Conservation (phyloP, 2,113 vertebrate genomes). For the Meleagris gallopavo region DNA sequence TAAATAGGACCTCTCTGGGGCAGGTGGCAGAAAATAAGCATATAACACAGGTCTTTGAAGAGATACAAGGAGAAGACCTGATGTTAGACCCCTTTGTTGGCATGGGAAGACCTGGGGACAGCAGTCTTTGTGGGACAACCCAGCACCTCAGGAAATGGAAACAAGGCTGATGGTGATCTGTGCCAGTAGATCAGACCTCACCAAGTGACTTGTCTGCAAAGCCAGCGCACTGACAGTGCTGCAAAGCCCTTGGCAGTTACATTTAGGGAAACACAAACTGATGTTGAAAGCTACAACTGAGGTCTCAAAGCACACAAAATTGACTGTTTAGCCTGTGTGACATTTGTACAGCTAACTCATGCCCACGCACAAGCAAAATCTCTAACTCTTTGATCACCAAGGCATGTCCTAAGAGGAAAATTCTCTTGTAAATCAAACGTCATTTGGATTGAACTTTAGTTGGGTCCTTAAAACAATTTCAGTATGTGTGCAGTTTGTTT, state of each 20-base stretch:
- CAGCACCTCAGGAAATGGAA: not conserved
- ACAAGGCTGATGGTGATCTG: not conserved
- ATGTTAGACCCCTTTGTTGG: not conserved
- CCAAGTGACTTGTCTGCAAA: not conserved
- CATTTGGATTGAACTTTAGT: not conserved
- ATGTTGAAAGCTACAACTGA: not conserved
- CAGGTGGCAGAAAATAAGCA: fast-evolving
- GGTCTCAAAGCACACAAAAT: not conserved
- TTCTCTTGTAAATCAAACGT: not conserved
- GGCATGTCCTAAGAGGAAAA: not conserved
- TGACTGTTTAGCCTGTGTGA: not conserved
- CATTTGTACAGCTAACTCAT: not conserved
- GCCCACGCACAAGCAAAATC: not conserved
- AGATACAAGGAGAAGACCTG: not conserved
- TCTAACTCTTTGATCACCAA: not conserved
- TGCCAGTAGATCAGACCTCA: not conserved
- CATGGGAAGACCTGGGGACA: not conserved
- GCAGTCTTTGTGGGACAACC: not conserved
- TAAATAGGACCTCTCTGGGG: not conserved
- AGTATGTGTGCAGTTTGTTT: not conserved
- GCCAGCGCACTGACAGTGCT: fast-evolving
- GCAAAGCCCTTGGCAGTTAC: not conserved
- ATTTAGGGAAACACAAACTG: not conserved
- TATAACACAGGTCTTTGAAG: not conserved
- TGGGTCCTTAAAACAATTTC: not conserved